Percentiles rank a stretch among this genome's conserved stretches.
Conservation (phyloP, 2,888 invertebrate species). For the Athetis lepigone region DNA sequence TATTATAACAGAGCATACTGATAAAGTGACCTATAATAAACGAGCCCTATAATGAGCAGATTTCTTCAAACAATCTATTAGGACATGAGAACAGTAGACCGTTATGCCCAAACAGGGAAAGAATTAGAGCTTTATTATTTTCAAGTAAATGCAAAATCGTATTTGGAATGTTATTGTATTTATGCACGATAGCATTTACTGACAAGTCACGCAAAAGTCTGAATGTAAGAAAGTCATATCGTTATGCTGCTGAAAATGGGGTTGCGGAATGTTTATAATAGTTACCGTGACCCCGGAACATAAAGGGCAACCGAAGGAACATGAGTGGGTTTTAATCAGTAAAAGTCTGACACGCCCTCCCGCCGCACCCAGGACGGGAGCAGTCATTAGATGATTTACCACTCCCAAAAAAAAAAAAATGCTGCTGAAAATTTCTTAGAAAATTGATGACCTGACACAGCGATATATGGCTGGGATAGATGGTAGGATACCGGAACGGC, state of each 20-base stretch:
- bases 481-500: no score
- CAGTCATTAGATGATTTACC: no score
- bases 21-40: constrained; percentile 35
- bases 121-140: constrained; percentile 27
- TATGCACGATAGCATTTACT: not conserved
- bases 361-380: no score
- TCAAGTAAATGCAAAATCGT: constrained; percentile 10
- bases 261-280: no score
- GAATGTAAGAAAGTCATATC: no score
- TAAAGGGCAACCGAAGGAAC: no score
- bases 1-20: constrained; percentile 2
- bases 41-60: constrained; percentile 27
- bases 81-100: constrained; percentile 12
- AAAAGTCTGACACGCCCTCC: no score
- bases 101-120: constrained; percentile 36
- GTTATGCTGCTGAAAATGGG: no score
- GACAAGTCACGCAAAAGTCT: not conserved
- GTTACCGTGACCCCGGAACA: no score
- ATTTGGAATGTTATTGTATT: constrained; percentile 27
- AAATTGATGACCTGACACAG: not conserved
- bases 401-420: no score
- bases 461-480: no score
- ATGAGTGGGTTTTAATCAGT: no score
- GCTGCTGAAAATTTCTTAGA: not conserved
- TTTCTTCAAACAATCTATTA: constrained; percentile 30